A percentile compares a stretch with the other conserved stretches of the same genome.
Evolutionary conservation across 2,797 vertebrate genomes (phyloP).

Genomic region (Channallabes apus): DNA sequence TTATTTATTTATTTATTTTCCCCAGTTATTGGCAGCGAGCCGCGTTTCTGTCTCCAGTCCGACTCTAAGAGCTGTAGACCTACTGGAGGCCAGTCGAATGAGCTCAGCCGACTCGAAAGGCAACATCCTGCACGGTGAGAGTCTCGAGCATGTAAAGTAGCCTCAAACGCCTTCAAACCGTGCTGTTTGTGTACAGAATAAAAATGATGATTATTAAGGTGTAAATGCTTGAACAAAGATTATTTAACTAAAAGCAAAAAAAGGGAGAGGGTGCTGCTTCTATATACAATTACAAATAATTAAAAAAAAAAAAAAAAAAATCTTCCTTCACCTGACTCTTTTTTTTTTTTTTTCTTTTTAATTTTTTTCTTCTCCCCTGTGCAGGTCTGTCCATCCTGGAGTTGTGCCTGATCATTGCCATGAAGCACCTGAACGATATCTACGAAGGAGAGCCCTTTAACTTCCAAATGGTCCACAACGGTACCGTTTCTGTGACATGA

Average conservation of each 20-base stretch:
- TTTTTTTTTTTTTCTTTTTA: background rate
- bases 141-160: background rate
- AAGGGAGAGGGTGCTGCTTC: background rate
- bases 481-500: conserved; percentile 63
- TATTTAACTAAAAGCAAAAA: background rate
- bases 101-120: conserved; percentile 80
- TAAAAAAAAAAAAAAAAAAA: background rate
- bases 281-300: background rate
- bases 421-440: conserved; percentile 94
- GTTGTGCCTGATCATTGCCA: conserved; percentile 93
- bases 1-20: conserved; percentile 13
- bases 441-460: conserved; percentile 96
- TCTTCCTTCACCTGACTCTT: background rate
- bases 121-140: conserved; percentile 90
- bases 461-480: conserved; percentile 98
- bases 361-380: background rate
- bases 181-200: no score
- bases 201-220: no score
- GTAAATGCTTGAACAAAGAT: no score
- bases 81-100: conserved; percentile 82
- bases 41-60: conserved; percentile 74
- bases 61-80: conserved; percentile 71
- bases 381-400: conserved; percentile 92
- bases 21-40: conserved; percentile 82
- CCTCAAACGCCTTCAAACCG: background rate